A percentile compares a stretch with the other conserved stretches of the same genome.
Evolutionary conservation across 2,888 invertebrate species (phyloP).

Genomic region (Gnatocerus cornutus): DNA sequence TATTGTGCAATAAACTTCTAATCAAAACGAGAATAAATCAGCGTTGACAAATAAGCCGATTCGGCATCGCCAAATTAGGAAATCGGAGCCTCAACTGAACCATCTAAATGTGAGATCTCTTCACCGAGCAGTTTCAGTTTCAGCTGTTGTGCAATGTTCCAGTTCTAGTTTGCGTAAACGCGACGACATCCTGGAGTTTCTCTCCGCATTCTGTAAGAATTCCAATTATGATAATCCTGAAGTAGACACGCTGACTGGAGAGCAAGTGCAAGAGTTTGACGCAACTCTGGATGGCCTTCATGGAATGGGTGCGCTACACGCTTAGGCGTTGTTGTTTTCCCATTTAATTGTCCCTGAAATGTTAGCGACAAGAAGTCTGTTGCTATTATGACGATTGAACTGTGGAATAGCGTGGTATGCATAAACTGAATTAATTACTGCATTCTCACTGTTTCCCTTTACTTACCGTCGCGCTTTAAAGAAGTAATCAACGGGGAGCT

Average conservation of each 20-base stretch:
- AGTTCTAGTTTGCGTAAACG: too few relatives aligned
- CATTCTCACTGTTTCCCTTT: conserved; percentile 36
- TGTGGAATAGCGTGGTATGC: conserved; percentile 27
- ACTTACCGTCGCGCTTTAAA: conserved; percentile 41
- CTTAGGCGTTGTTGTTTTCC: conserved; percentile 61
- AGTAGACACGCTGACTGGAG: conserved; percentile 61
- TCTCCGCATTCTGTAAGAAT: conserved; percentile 19
- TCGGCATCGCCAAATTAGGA: conserved; percentile 26
- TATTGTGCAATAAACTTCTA: conserved; percentile 41
- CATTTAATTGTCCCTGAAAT: conserved; percentile 55
- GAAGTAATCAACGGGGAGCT: conserved; percentile 51
- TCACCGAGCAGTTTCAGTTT: too few relatives aligned
- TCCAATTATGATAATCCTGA: conserved; percentile 47
- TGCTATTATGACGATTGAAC: conserved; percentile 17
- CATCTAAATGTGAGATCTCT: background rate
- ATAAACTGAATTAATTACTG: conserved; percentile 44
- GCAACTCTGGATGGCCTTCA: conserved; percentile 61
- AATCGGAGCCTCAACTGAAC: background rate
- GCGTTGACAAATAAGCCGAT: conserved; percentile 36
- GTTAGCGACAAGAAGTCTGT: conserved; percentile 57
- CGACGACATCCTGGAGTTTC: conserved; percentile 27
- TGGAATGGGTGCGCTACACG: conserved; percentile 65
- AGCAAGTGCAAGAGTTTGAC: conserved; percentile 61
- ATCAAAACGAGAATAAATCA: conserved; percentile 44
- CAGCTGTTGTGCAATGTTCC: too few relatives aligned